These are phyloP conservation scores for Xenotilapia leptura DNA, from an alignment of 2,113 vertebrate genomes.

Conservation along the genomic window DNA sequence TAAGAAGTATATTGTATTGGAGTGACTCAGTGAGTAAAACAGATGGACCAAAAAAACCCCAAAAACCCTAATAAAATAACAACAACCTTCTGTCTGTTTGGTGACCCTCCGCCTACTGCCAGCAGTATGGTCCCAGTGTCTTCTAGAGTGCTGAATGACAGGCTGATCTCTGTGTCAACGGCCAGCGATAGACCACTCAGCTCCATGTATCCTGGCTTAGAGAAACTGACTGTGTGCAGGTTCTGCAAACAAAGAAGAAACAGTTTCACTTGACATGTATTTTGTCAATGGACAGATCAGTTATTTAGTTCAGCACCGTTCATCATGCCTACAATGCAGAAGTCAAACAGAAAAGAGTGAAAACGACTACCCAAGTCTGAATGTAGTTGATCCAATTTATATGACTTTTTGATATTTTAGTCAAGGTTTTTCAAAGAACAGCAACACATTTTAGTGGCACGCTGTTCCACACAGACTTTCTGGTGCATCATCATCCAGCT, in stretches of 20 bases:
- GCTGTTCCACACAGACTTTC: not conserved
- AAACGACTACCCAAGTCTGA: not conserved
- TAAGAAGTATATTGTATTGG: not conserved
- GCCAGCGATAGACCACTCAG: constrained; percentile 75
- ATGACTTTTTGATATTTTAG: not conserved
- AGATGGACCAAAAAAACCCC: not conserved
- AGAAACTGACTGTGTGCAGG: constrained; percentile 88
- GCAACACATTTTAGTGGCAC: not conserved
- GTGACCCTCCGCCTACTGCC: constrained; percentile 69
- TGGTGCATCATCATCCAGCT: not conserved
- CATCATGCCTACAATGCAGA: not conserved
- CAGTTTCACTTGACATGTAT: not conserved
- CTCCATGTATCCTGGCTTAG: constrained; percentile 86
- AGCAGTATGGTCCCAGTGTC: constrained; percentile 88
- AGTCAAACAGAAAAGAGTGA: not conserved
- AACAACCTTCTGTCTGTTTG: constrained; percentile 28
- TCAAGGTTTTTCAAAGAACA: not conserved
- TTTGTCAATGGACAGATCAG: not conserved
- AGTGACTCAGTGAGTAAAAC: not conserved
- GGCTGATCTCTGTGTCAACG: constrained; percentile 84
- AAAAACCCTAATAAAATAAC: not conserved
- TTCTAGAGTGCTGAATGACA: constrained; percentile 91
- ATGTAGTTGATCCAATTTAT: not conserved
- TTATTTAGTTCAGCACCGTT: not conserved
- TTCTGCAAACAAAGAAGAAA: constrained; percentile 72